A percentile compares a stretch with the other conserved stretches of the same genome.
Evolutionary conservation across 2,888 invertebrate species (phyloP).

Genomic region (Troides aeacus): DNA sequence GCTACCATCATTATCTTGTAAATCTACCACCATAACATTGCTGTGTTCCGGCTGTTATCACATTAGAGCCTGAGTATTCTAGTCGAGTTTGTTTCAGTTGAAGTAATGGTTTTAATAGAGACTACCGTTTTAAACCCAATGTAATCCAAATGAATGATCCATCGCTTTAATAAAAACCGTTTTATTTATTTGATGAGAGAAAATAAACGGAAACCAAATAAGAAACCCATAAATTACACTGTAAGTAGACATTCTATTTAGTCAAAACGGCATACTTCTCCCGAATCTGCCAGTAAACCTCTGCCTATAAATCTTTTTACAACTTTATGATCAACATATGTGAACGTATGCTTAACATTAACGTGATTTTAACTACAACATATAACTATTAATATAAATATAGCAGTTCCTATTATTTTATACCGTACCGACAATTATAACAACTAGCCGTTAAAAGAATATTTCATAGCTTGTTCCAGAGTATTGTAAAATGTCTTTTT

Average conservation of each 20-base stretch:
- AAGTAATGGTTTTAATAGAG: no score
- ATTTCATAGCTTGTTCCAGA: no score
- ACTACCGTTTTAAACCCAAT: no score
- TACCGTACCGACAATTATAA: no score
- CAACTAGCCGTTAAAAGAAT: no score
- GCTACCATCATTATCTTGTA: no score
- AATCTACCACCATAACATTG: no score
- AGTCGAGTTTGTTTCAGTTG: no score
- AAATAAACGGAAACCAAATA: slow-evolving; percentile 33
- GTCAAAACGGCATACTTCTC: slow-evolving; percentile 45
- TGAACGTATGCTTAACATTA: neutral
- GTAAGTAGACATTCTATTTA: slow-evolving; percentile 48
- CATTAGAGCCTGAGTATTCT: no score
- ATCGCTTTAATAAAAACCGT: neutral
- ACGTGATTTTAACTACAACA: neutral
- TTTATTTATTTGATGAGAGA: slow-evolving; percentile 20
- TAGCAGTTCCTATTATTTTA: no score
- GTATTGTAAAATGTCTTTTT: no score
- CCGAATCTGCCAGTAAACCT: slow-evolving; percentile 39
- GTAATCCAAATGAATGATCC: neutral
- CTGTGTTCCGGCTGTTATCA: no score
- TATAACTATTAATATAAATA: neutral
- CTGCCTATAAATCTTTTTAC: slow-evolving; percentile 47
- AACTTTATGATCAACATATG: slow-evolving; percentile 36
- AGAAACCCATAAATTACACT: slow-evolving; percentile 38